Base-by-base conservation (phyloP, 30 jellyfish, hydroid and myxozoan genomes). In the Hydractinia symbiolongicarpus region DNA sequence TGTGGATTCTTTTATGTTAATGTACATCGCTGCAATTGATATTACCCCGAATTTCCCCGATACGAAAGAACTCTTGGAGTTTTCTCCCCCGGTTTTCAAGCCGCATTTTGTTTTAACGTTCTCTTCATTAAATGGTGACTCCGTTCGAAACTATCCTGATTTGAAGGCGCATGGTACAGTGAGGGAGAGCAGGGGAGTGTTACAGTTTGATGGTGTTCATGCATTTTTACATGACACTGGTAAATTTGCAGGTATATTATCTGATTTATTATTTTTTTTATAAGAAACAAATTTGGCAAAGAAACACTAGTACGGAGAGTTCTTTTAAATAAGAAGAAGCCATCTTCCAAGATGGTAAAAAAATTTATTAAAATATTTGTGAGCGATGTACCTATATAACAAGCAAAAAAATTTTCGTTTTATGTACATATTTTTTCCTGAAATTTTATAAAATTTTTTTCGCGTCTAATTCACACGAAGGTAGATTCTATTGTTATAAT, bases 141-240 rank as follows among this genome's bases (percentile, higher is more conserved):
- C 72, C 4, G 72, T 76, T 5, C 10, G 69, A 19, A 58, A 77
- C 11, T 77, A 76, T 61, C 82, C 89, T 4, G 51, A 54, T n/a
- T 15, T 75, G 20, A 64, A 76, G 49, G 89, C 75, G 8, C 83
- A 73, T 55, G 91, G 89, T 50, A 13, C 49, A 50, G 72, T 76
- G 20, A 21, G 61, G 49, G 91, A 83, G 66, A 77, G 50, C 70
- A 86, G 90, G 15, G 91, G 91, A 54, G 89, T 69, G 30, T 55
- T 73, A 54, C 69, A 55, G 8, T 73, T 83, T 55, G 89, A 83
- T 83, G 91, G 91, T 5, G 56, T 72, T 20, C 77, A 54, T 53
- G 19, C 89, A 44, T 83, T 52, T 77, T 17, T 83, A 16, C 66
- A 55, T 53, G 86, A 83, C 56, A 55, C 69, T 8, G 88, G 91